phyloP scores from a whole-genome alignment of 2,888 invertebrate species.

The Drosophila infuscata region DNA sequence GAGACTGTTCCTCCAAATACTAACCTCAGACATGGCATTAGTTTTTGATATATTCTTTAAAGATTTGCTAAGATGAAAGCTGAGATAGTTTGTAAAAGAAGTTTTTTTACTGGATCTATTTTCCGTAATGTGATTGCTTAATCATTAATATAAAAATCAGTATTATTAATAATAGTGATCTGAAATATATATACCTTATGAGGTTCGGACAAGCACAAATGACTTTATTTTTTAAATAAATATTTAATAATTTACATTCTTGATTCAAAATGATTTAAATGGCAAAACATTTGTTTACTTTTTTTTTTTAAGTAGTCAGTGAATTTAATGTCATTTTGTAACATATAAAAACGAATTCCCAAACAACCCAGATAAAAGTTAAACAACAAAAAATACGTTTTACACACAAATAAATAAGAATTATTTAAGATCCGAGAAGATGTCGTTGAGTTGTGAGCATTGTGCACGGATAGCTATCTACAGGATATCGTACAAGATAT shows the following conservation, averaged over 20 bases:
- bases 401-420: background rate
- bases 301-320: background rate
- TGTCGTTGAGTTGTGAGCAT: constrained; percentile 37
- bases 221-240: background rate
- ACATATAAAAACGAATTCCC: background rate
- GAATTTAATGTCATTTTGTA: background rate
- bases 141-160: background rate
- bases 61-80: background rate
- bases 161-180: background rate
- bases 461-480: constrained; percentile 18
- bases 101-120: background rate
- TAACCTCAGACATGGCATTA: fast-evolving
- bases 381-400: background rate
- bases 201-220: no score
- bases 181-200: background rate
- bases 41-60: background rate
- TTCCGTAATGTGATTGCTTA: background rate
- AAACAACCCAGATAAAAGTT: background rate
- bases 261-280: background rate
- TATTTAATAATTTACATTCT: background rate
- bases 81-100: background rate
- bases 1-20: background rate
- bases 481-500: constrained; percentile 43
- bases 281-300: no score
- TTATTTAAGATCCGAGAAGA: constrained; percentile 9